Conservation (phyloP, 1,140 invertebrate species). For the Phocides pigmalion region DNA sequence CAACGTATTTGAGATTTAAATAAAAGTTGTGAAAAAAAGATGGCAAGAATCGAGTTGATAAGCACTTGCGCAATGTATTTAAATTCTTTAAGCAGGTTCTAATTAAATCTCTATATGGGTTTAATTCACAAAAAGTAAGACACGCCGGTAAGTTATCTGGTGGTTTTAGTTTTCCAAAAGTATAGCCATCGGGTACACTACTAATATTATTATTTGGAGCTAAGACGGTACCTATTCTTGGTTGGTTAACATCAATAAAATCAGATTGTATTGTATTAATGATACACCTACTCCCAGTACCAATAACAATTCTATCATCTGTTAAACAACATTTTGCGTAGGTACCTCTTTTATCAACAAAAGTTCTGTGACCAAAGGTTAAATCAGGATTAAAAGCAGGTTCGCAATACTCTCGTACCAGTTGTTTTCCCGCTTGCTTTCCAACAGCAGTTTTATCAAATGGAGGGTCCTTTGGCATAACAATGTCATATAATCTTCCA, state of each 20-base stretch:
- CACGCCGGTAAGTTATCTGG: constrained; percentile 63
- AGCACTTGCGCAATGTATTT: constrained; percentile 70
- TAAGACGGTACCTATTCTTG: constrained; percentile 67
- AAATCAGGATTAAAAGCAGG: constrained; percentile 57
- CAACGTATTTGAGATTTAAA: constrained; percentile 71
- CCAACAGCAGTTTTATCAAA: constrained; percentile 63
- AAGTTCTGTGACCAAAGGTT: constrained; percentile 75
- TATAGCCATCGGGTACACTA: constrained; percentile 70
- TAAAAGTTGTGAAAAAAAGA: constrained; percentile 72
- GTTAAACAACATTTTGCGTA: constrained; percentile 75
- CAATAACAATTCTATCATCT: constrained; percentile 68
- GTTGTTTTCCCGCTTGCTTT: constrained; percentile 71
- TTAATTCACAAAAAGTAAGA: constrained; percentile 69
- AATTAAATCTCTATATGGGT: constrained; percentile 67
- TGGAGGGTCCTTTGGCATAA: constrained; percentile 65
- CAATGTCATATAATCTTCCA: constrained; percentile 63
- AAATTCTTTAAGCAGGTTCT: constrained; percentile 73
- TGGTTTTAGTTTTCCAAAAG: constrained; percentile 71
- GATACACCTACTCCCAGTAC: constrained; percentile 51
- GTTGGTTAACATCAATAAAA: constrained; percentile 59
- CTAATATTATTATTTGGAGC: constrained; percentile 78
- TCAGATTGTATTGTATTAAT: constrained; percentile 73
- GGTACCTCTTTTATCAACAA: constrained; percentile 75
- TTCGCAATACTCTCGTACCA: constrained; percentile 68
- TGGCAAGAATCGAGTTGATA: constrained; percentile 64